phyloP scores from a whole-genome alignment of 53 echinoderm and acorn worm species.

The Glandiceps talaboti region DNA sequence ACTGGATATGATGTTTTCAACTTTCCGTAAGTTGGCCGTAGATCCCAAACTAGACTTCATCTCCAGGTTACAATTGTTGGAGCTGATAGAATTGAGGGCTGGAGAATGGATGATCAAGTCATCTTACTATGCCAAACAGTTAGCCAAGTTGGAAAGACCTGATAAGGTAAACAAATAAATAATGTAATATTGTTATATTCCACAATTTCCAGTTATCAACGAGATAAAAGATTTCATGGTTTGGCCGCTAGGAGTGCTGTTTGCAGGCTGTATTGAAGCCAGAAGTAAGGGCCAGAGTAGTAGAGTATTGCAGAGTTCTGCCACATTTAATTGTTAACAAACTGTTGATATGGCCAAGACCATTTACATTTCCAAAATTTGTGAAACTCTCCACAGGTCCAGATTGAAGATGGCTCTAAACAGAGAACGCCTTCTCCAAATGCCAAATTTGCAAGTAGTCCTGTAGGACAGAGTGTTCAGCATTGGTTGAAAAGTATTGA shows the following conservation, averaged over 20 bases:
- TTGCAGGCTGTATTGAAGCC: too few species aligned
- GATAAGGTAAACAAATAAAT: background rate
- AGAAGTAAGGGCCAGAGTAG: too few species aligned
- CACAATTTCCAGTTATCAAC: background rate
- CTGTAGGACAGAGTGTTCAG: background rate
- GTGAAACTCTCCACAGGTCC: too few species aligned
- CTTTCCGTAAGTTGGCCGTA: background rate
- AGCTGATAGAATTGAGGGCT: background rate
- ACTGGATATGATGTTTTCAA: background rate
- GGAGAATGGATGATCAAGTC: background rate
- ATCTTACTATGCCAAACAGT: background rate
- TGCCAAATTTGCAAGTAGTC: too few species aligned
- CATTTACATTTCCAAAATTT: too few species aligned
- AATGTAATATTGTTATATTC: background rate
- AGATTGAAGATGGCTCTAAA: too few species aligned
- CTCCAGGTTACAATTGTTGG: background rate
- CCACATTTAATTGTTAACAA: too few species aligned
- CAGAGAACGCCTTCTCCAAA: too few species aligned
- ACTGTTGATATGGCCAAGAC: too few species aligned
- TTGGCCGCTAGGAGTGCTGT: background rate
- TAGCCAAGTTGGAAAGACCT: background rate
- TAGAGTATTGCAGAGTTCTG: too few species aligned
- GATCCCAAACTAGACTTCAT: background rate
- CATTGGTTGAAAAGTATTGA: background rate
- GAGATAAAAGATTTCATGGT: background rate